These are phyloP conservation scores for Pimephales promelas DNA, from an alignment of 2,113 vertebrate species.

Conservation along the genomic window DNA sequence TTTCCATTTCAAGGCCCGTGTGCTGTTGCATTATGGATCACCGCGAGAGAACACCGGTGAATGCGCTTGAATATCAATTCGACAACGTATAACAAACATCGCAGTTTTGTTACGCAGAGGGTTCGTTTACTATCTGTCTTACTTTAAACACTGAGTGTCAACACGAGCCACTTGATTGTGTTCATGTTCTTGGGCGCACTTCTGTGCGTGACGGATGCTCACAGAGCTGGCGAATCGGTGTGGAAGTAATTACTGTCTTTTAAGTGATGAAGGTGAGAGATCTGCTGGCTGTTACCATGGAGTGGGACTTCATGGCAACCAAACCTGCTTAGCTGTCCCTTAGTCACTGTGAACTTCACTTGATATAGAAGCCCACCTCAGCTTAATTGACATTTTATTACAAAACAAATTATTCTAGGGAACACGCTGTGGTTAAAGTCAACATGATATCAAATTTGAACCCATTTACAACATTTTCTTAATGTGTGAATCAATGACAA, in stretches of 20 bases:
- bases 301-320: constrained; percentile 34
- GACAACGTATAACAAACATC: constrained; percentile 22
- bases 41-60: constrained; percentile 36
- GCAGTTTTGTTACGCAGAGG: background rate
- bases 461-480: background rate
- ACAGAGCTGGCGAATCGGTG: constrained; percentile 30
- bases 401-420: background rate
- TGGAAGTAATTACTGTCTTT: constrained; percentile 51
- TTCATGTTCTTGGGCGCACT: constrained; percentile 36
- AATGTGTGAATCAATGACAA: background rate
- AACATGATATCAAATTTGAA: background rate
- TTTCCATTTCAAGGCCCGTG: constrained; percentile 74
- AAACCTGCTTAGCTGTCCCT: constrained; percentile 6
- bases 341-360: constrained; percentile 1
- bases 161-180: constrained; percentile 40
- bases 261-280: constrained; percentile 18
- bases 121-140: constrained; percentile 31
- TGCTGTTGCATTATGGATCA: constrained; percentile 70
- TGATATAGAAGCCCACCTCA: background rate
- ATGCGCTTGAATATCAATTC: constrained; percentile 53
- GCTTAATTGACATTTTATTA: background rate
- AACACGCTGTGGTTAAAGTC: background rate
- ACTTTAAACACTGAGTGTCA: constrained; percentile 43
- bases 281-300: constrained; percentile 53
- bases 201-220: constrained; percentile 5